Conservation (phyloP, 2,797 vertebrate species). For the Onychomys leucogaster region DNA sequence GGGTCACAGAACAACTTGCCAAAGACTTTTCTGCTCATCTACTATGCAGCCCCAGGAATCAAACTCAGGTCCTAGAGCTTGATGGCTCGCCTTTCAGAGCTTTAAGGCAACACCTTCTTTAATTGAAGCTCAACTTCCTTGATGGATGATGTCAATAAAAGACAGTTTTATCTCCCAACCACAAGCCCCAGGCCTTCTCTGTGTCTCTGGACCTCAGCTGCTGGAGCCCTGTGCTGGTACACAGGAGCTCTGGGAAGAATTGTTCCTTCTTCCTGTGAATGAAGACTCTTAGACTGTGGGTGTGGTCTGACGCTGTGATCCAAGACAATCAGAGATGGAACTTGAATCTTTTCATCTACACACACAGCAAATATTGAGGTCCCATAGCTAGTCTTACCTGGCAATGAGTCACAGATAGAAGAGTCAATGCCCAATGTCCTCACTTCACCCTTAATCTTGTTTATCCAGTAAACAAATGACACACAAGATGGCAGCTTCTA, state of each 20-base stretch:
- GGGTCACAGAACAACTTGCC: not conserved
- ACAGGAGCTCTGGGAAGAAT: not conserved
- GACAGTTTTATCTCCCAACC: not conserved
- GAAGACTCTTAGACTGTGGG: not conserved
- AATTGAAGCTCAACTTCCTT: not conserved
- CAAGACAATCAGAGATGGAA: not conserved
- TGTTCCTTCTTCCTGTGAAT: not conserved
- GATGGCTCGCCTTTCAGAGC: not conserved
- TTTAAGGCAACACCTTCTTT: not conserved
- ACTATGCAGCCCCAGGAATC: not conserved
- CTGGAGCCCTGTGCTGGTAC: not conserved
- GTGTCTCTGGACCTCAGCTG: not conserved
- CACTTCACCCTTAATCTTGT: not conserved
- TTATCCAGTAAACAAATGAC: not conserved
- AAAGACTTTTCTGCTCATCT: not conserved
- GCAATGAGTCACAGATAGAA: not conserved
- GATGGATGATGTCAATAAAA: not conserved
- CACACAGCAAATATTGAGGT: too few relatives aligned
- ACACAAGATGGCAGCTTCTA: fast-evolving
- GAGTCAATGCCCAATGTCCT: not conserved
- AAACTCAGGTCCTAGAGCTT: not conserved
- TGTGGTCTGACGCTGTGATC: not conserved
- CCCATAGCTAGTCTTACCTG: not conserved
- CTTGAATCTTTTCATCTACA: not conserved
- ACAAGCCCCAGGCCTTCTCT: not conserved